Conservation (phyloP, 1,140 invertebrate species). For the Epicauta chinensis region DNA sequence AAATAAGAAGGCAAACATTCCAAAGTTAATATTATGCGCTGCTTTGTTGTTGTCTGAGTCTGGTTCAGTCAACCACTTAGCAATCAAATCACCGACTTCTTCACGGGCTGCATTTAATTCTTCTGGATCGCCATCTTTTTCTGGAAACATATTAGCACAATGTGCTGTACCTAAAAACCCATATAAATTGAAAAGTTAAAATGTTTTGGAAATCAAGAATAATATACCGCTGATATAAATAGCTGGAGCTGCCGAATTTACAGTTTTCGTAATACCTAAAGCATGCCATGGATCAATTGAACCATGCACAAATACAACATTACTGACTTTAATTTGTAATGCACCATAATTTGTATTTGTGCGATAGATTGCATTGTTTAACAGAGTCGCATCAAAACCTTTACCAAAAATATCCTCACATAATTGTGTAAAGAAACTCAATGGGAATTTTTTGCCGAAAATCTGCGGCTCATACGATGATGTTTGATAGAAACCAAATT, state of each 20-base stretch:
- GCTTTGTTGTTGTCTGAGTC: no score
- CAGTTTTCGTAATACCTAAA: conserved; percentile 60
- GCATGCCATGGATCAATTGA: conserved; percentile 92
- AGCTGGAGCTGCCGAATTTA: conserved; percentile 53
- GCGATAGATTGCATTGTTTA: conserved; percentile 55
- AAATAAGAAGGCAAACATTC: no score
- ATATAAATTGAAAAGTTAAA: conserved; percentile 6
- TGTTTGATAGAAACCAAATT: conserved; percentile 93
- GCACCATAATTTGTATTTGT: conserved; percentile 81
- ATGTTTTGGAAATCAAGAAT: background rate
- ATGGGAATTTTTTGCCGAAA: conserved; percentile 71
- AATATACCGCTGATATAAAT: conserved; percentile 64
- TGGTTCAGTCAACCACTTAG: conserved; percentile 37
- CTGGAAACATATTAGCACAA: conserved; percentile 74
- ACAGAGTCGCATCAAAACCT: conserved; percentile 50
- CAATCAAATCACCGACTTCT: conserved; percentile 52
- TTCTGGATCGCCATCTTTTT: conserved; percentile 53
- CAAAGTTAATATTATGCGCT: no score
- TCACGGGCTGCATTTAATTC: conserved; percentile 57
- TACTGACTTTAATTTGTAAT: conserved; percentile 58
- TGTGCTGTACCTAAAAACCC: conserved; percentile 63
- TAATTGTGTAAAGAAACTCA: conserved; percentile 74
- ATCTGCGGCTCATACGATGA: conserved; percentile 64
- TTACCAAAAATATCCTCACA: conserved; percentile 71
- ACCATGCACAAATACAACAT: conserved; percentile 84